phyloP scores from a whole-genome alignment of 2,113 vertebrate species.

The Urocitellus parryii region DNA sequence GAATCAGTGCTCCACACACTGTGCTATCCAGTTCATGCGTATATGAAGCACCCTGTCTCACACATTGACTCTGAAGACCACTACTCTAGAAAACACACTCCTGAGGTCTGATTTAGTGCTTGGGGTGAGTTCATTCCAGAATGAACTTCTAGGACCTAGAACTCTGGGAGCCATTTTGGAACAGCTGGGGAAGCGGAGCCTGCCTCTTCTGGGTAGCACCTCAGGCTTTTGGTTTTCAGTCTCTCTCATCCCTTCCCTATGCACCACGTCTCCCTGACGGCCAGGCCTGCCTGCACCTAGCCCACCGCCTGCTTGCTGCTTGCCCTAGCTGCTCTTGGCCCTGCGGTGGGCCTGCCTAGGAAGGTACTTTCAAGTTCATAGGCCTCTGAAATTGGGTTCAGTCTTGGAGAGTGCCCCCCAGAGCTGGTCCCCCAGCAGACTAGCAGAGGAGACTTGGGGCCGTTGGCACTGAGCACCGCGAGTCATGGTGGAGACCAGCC shows the following conservation, averaged over 20 bases:
- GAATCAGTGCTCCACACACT: neutral
- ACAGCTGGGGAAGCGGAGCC: neutral
- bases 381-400: neutral
- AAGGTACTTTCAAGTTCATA: neutral
- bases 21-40: neutral
- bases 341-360: neutral
- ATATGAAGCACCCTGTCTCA: neutral
- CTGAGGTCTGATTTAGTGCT: neutral
- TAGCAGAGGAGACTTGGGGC: neutral
- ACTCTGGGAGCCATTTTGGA: neutral
- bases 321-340: neutral
- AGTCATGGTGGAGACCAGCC: neutral
- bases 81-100: neutral
- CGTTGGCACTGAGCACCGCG: rapidly evolving
- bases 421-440: neutral
- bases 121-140: neutral
- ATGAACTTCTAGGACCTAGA: neutral
- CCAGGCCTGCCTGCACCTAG: too few species aligned
- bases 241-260: neutral
- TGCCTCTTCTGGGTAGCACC: neutral
- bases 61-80: neutral
- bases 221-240: neutral
- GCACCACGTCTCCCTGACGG: neutral
- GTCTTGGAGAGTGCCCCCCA: rapidly evolving
- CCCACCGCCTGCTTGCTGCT: neutral